Evolutionary conservation across 2,797 vertebrate species (phyloP), one percentile per base, ranked within the genome.

Genomic region (Siniperca obscura): DNA sequence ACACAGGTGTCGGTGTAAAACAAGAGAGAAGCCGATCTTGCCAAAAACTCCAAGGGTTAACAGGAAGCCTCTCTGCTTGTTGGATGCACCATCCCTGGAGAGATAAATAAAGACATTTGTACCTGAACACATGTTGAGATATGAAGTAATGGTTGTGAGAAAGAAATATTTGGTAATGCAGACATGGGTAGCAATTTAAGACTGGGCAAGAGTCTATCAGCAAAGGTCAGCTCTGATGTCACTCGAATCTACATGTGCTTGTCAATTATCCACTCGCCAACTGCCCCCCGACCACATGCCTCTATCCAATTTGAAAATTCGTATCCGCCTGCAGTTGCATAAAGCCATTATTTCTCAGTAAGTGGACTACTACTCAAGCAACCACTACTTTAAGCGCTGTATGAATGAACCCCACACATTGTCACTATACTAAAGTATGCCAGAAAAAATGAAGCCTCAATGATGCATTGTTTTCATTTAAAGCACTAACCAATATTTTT

Each of bases 1-100:
- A 81, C 70, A 59, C 61, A 56, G 64, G 76, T 73, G 80, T 86
- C 80, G n/a, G 66, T 59, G 74, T 50, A 48, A 67, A 81, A 90
- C 82, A 79, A 81, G 85, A 83, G 70, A 77, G 59, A 34, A 64
- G 59, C 66, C 25, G 30, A 72, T 80, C 74, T 75, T 44, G 70
- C 55, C 64, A 73, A 77, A 77, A 73, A 17, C 68, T 73, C 44
- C 5, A 11, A 65, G 72, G 79, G 65, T 66, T 59, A 70, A 76
- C 62, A 69, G 60, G 55, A 79, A 68, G 75, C 34, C 36, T 68
- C 68, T 3, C 56, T 14, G 81, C 67, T 71, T 62, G 46, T 55
- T 66, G 56, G 42, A 72, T 42, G 56, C 21, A 52, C 40, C 64
- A 2, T 70, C 81, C 73, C 67, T 4, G 30, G 70, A 78, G 70